A percentile compares a stretch with the other conserved stretches of the same genome.
These are phyloP conservation scores for Petrocephalus microphthalmus DNA, from an alignment of 2,113 vertebrate genomes.

Conservation along the genomic window DNA sequence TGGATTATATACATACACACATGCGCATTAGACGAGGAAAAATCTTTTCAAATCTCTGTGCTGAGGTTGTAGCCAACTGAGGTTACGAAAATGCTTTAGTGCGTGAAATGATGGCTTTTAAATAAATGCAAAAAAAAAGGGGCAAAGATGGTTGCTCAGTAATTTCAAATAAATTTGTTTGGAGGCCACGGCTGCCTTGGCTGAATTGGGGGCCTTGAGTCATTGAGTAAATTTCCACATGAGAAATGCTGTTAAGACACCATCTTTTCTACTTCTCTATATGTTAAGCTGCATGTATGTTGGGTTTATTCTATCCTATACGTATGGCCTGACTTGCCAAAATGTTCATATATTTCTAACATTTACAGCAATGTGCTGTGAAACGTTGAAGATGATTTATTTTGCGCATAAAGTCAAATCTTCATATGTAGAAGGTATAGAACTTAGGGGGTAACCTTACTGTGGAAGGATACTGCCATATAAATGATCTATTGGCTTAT, in stretches of 20 bases:
- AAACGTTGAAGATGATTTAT: background rate
- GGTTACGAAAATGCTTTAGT: background rate
- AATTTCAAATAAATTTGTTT: background rate
- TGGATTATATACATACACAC: background rate
- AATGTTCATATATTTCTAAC: background rate
- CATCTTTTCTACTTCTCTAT: background rate
- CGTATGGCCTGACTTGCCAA: background rate
- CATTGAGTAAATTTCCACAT: background rate
- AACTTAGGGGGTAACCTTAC: background rate
- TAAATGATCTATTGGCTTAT: too few relatives aligned
- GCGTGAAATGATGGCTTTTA: background rate
- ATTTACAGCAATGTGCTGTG: background rate
- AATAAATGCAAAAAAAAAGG: background rate
- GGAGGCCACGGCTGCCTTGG: background rate
- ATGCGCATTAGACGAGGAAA: background rate
- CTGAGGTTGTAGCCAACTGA: background rate
- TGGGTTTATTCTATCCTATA: background rate
- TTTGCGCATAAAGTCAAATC: background rate
- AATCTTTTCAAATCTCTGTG: background rate
- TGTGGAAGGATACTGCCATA: background rate
- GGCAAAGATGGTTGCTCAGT: background rate
- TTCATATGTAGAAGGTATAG: background rate
- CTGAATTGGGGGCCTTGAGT: background rate
- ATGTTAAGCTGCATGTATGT: background rate
- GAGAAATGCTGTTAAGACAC: background rate